Evolutionary conservation across 37 sponge, comb jelly and placozoan species (phyloP).

Genomic region (Axinella damicornis): DNA sequence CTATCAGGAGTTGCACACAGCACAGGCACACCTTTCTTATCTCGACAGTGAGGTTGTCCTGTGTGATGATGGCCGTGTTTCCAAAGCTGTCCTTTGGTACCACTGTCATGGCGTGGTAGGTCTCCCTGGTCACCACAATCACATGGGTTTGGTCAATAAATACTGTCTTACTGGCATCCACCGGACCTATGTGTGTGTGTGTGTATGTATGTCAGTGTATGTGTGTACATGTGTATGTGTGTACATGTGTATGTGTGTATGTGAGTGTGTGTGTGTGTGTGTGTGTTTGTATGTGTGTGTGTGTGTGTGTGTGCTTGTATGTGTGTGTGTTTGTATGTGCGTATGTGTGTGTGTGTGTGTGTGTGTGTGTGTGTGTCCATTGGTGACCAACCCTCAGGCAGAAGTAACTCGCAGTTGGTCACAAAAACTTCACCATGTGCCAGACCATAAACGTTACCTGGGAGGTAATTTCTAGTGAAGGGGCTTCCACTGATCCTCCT

Average conservation of each 20-base stretch:
- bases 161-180: conserved; percentile 66
- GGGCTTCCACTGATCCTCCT: conserved; percentile 10
- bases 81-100: conserved; percentile 81
- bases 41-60: conserved; percentile 44
- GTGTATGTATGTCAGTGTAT: neutral
- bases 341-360: neutral
- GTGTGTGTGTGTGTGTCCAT: conserved; percentile 21
- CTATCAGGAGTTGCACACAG: too few relatives aligned
- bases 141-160: conserved; percentile 56
- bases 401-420: too few relatives aligned
- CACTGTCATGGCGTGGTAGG: conserved; percentile 62
- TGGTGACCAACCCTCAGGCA: too few relatives aligned
- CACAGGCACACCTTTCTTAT: conserved; percentile 59
- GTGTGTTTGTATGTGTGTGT: too few relatives aligned
- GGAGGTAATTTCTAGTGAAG: conserved; percentile 38
- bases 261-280: too few relatives aligned
- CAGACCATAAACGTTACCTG: conserved; percentile 44
- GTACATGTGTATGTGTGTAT: too few relatives aligned
- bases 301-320: too few relatives aligned
- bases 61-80: conserved; percentile 45
- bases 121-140: conserved; percentile 57
- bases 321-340: neutral
- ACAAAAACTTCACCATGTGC: neutral
- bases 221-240: too few relatives aligned
- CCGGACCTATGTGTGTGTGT: conserved; percentile 42